Base-by-base conservation (phyloP, 2,888 invertebrate genomes). In the Gisinianus flammeolus region DNA sequence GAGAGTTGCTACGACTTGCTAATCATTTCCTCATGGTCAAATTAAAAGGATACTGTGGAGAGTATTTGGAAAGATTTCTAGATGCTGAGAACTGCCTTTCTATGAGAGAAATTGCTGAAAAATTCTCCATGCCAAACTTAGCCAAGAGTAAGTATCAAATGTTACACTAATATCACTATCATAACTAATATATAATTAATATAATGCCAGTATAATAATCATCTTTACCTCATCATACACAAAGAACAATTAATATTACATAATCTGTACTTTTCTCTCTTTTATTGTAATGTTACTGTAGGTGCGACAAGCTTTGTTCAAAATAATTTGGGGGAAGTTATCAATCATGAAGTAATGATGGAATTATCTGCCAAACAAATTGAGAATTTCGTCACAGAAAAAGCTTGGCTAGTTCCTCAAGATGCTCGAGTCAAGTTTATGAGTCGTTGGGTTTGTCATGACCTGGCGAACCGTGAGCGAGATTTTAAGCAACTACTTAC, bases 1-100 rank as follows among this genome's bases (percentile, higher is more conserved):
- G 89, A 74, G 91, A 91, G 86, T 86, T 92, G 69, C 86, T 92
- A 64, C 88, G 90, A 82, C 86, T 92, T 76, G 89, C 91, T 19
- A 91, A 91, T 86, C 90, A 90, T 85, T 91, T 91, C 86, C 87
- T 91, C 85, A 89, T 91, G 78, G 87, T 88, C 44, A 89, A 89
- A 86, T 86, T 92, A 81, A 90, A 91, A 85, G 87, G 87, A 81
- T 90, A 91, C 85, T 92, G 92, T 87, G 90, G 90, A 78, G 91
- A 91, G 85, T 91, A 90, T 85, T 86, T 92, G 84, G 90, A 91
- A 81, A 88, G 90, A 73, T 90, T 90, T 86, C 85, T 92, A 81
- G 90, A 90, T 85, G 86, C 90, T 66, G 88, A 89, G 76, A 92
- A 91, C 87, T 91, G 91, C 86, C 87, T 91, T 28, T 89, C 89